phyloP scores from a whole-genome alignment of 2,113 vertebrate genomes.

The Parus major region DNA sequence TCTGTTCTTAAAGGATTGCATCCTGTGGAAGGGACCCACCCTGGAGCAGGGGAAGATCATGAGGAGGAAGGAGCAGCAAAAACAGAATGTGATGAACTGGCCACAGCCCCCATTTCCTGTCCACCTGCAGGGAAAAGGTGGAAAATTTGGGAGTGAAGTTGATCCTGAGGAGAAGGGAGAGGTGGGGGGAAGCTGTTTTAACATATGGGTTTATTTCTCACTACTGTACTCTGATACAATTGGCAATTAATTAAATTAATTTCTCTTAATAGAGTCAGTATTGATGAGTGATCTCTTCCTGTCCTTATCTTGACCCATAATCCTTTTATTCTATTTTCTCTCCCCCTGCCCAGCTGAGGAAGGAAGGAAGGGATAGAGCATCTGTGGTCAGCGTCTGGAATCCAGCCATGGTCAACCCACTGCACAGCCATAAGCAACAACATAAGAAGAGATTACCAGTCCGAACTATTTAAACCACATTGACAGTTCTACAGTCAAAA shows the following conservation, averaged over 20 bases:
- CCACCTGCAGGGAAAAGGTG: background rate
- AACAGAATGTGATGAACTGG: background rate
- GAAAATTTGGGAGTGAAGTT: background rate
- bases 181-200: background rate
- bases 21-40: fast-evolving
- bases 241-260: background rate
- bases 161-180: background rate
- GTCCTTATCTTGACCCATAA: background rate
- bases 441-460: background rate
- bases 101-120: background rate
- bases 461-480: background rate
- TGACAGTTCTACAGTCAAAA: background rate
- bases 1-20: background rate
- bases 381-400: background rate
- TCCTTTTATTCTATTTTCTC: background rate
- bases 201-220: background rate
- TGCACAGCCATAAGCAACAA: background rate
- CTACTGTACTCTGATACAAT: background rate
- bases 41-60: background rate
- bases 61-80: background rate
- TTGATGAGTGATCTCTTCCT: background rate
- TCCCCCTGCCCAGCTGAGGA: background rate
- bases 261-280: background rate
- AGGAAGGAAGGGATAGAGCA: background rate
- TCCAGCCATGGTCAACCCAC: background rate